Conservation (phyloP, 2,797 vertebrate species). For the Rhabdomys pumilio region DNA sequence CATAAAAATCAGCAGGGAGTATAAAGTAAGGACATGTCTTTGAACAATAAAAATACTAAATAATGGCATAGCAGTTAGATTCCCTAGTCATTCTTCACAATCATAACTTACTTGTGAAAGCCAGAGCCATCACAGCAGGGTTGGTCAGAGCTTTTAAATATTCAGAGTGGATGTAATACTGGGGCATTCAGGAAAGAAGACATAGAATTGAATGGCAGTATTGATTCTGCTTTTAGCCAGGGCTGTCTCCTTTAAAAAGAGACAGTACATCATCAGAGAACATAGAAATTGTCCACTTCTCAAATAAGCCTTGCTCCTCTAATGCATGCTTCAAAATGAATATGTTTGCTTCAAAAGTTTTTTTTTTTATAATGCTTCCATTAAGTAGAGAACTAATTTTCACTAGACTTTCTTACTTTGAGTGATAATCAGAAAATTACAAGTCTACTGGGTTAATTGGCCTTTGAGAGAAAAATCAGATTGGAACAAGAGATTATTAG, state of each 20-base stretch:
- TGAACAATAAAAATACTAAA: slow-evolving; percentile 62
- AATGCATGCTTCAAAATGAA: not conserved
- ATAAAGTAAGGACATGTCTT: slow-evolving; percentile 33
- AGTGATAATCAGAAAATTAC: not conserved
- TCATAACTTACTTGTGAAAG: slow-evolving; percentile 59
- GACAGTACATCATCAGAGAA: not conserved
- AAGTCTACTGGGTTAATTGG: not conserved
- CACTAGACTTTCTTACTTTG: not conserved
- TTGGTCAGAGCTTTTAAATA: slow-evolving; percentile 39
- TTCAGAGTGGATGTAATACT: not conserved
- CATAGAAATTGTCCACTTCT: not conserved
- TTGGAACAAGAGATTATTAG: not conserved
- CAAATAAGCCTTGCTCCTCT: not conserved
- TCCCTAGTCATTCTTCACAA: not conserved
- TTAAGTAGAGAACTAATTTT: not conserved
- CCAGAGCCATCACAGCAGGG: not conserved
- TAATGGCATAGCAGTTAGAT: not conserved
- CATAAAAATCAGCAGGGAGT: slow-evolving; percentile 50
- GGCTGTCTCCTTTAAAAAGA: not conserved
- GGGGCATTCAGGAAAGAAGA: slow-evolving; percentile 12
- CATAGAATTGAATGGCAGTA: not conserved
- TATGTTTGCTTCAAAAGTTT: not conserved
- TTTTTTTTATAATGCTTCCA: not conserved
- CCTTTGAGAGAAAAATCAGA: not conserved
- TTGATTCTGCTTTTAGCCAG: slow-evolving; percentile 15